phyloP scores from a whole-genome alignment of 2,113 vertebrate species.

The Cairina moschata region DNA sequence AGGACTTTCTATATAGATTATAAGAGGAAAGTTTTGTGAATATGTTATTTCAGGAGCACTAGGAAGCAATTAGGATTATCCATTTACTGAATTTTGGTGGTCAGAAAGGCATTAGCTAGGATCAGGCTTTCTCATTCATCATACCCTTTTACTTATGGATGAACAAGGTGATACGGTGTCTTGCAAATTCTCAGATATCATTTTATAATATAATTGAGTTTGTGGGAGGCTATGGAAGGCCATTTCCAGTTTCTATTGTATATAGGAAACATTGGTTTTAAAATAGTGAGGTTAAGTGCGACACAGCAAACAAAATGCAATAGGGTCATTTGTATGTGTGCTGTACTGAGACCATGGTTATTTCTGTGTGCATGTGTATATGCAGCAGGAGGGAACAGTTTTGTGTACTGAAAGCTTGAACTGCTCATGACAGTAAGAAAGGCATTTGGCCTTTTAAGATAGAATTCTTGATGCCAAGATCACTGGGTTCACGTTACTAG shows the following conservation, averaged over 20 bases:
- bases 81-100: conserved; percentile 48
- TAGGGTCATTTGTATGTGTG: background rate
- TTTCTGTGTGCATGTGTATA: background rate
- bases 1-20: conserved; percentile 8
- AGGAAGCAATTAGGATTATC: conserved; percentile 43
- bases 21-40: conserved; percentile 15
- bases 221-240: background rate
- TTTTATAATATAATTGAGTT: conserved; percentile 23
- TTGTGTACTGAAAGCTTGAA: conserved; percentile 40
- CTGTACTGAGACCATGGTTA: background rate
- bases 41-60: conserved; percentile 31
- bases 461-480: conserved; percentile 65
- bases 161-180: background rate
- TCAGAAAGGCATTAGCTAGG: conserved; percentile 39
- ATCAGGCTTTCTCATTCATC: conserved; percentile 47
- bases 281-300: background rate
- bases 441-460: conserved; percentile 62
- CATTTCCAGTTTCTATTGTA: conserved; percentile 17
- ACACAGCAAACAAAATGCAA: background rate
- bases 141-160: background rate
- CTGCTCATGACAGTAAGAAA: conserved; percentile 30
- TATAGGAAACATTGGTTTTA: background rate
- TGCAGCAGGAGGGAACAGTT: background rate
- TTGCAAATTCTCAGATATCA: conserved; percentile 20
- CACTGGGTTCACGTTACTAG: conserved; percentile 53